Evolutionary conservation across 2,113 vertebrate species (phyloP), one percentile per base, ranked within the genome.

Genomic region (Chauna torquata): DNA sequence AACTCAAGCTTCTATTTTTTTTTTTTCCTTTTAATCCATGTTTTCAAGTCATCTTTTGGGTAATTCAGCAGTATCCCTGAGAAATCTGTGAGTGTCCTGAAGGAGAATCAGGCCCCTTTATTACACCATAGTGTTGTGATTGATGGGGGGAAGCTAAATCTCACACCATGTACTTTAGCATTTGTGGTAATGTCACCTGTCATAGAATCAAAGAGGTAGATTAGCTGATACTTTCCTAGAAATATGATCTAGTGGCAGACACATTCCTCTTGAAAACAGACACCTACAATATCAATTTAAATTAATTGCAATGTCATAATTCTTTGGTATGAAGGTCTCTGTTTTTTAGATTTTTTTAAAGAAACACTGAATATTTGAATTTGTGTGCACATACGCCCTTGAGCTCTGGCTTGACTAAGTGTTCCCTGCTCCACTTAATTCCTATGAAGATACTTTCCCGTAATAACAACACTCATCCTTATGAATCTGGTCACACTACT

Each of bases 11-110:
- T 69, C 14, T 27, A 6, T 19, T 15, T 9, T 4, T 27, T n/a
- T 84, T 32, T 16, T 28, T 4, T 2, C 16, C 17, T 66, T 59
- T 2, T 23, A 82, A 42, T 3, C 57, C 1, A 0, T 55, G 2
- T 65, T 78, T 86, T 55, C 44, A 86, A 8, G 14, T 9, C 6
- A 47, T 69, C 17, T 64, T 47, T 10, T 32, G 28, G 6, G 15
- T 40, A 71, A 57, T 45, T 77, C 58, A 45, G 4, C 34, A 34
- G 32, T 16, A 61, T 4, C 6, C 13, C 3, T 59, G 44, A 42
- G 61, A 69, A 30, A 28, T 16, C 23, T 49, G 2, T 12, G 18
- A 12, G 11, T n/a, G 7, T 75, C 10, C 44, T 16, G 16, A 5
- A 12, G 24, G 45, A 50, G 14, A 68, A 36, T 32, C 42, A 22